Evolutionary conservation across 2,888 invertebrate genomes (phyloP).

Genomic region (Sarcophaga subvicina): DNA sequence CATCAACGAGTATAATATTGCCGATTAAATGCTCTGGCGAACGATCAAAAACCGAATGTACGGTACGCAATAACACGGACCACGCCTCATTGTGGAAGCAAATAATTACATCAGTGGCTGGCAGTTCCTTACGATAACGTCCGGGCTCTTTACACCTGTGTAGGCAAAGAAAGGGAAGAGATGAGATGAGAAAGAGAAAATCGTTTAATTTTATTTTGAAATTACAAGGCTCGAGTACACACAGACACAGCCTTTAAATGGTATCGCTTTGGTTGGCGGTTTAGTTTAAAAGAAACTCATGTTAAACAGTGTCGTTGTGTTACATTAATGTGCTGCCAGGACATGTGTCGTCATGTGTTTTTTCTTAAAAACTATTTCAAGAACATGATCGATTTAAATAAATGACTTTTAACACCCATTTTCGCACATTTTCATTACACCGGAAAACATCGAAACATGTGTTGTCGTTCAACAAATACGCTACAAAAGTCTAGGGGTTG

Average conservation of each 20-base stretch:
- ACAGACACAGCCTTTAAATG: slow-evolving; percentile 38
- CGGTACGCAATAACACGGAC: slow-evolving; percentile 97
- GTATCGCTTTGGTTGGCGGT: no score
- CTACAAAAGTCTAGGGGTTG: not conserved
- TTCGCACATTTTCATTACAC: slow-evolving; percentile 63
- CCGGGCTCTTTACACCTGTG: slow-evolving; percentile 91
- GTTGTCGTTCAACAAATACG: not conserved
- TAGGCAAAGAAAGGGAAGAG: slow-evolving; percentile 9
- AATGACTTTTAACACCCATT: slow-evolving; percentile 67
- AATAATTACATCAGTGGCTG: slow-evolving; percentile 94
- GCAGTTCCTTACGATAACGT: slow-evolving; percentile 87
- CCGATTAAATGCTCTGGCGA: slow-evolving; percentile 95
- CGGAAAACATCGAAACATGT: slow-evolving; percentile 20
- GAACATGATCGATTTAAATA: slow-evolving; percentile 61
- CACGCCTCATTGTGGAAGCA: slow-evolving; percentile 99
- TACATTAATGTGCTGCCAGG: slow-evolving; percentile 50
- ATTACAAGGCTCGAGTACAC: slow-evolving; percentile 49
- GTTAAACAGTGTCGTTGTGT: no score
- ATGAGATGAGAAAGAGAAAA: slow-evolving; percentile 9
- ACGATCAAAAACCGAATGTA: slow-evolving; percentile 97
- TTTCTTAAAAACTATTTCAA: slow-evolving; percentile 53
- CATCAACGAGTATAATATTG: slow-evolving; percentile 98
- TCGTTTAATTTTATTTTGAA: slow-evolving; percentile 31
- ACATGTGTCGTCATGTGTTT: slow-evolving; percentile 55
- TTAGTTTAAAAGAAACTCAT: no score